Conservation (phyloP, 2,888 invertebrate species). For the Metalampra italica region DNA sequence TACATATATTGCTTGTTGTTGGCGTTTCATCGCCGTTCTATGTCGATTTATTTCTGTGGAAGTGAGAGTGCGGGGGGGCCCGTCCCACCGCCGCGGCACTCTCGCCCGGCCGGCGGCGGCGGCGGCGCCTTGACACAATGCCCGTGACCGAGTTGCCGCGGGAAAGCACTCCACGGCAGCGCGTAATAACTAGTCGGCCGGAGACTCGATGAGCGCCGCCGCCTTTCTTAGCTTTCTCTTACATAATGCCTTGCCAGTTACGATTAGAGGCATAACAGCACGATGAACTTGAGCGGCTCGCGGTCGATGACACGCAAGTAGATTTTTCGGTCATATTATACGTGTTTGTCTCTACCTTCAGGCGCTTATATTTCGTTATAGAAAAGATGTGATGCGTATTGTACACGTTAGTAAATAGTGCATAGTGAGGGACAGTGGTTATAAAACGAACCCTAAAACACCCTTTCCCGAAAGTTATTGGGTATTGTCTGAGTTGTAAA, state of each 20-base stretch:
- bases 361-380: too few species aligned
- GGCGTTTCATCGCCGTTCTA: not conserved
- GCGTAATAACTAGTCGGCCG: conserved; percentile 51
- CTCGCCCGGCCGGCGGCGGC: conserved; percentile 67
- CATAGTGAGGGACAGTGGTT: too few species aligned
- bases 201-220: conserved; percentile 63
- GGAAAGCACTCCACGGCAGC: conserved; percentile 62
- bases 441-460: too few species aligned
- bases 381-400: too few species aligned
- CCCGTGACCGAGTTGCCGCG: conserved; percentile 76
- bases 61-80: conserved; percentile 40
- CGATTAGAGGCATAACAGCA: conserved; percentile 62
- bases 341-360: not conserved
- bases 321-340: conserved; percentile 12
- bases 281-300: conserved; percentile 64
- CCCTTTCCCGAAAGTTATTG: too few species aligned
- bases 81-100: conserved; percentile 56
- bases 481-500: too few species aligned
- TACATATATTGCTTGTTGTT: too few species aligned
- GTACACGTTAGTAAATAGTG: too few species aligned
- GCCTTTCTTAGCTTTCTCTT: conserved; percentile 76
- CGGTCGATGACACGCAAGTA: conserved; percentile 39
- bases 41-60: conserved; percentile 60
- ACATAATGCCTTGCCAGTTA: conserved; percentile 61
- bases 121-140: conserved; percentile 77